These are phyloP conservation scores for Euglossa dilemma DNA, from an alignment of 1,140 invertebrate species.

Conservation along the genomic window DNA sequence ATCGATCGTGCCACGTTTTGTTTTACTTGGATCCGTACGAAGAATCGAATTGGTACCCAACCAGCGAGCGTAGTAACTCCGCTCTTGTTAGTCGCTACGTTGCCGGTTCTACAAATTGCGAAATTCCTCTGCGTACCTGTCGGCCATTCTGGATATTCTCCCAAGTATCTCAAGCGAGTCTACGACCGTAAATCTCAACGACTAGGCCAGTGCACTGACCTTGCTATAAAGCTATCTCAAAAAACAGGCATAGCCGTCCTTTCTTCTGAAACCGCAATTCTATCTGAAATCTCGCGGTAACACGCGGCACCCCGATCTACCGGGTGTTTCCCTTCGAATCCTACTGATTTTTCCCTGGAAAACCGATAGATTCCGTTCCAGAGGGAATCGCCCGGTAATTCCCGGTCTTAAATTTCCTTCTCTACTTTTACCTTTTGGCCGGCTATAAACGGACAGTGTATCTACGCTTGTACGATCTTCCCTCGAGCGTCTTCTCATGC, in stretches of 20 bases:
- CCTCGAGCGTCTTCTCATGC: background rate
- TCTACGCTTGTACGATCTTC: background rate
- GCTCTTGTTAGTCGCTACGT: slow-evolving; percentile 64
- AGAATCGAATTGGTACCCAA: slow-evolving; percentile 61
- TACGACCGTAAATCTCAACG: slow-evolving; percentile 39
- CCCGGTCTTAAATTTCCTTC: too few species aligned
- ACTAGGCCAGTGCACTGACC: slow-evolving; percentile 56
- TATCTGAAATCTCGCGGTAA: slow-evolving; percentile 3
- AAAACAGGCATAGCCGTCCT: background rate
- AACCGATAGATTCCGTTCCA: background rate
- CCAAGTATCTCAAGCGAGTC: slow-evolving; percentile 45
- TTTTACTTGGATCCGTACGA: slow-evolving; percentile 38
- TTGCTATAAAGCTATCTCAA: slow-evolving; percentile 17
- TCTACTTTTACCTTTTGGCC: background rate
- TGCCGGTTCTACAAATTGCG: slow-evolving; percentile 66
- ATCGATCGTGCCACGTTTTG: slow-evolving; percentile 43
- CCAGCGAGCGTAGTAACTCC: slow-evolving; percentile 54
- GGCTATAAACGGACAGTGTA: background rate
- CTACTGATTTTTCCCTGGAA: background rate
- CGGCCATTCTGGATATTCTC: slow-evolving; percentile 55
- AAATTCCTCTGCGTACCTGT: slow-evolving; percentile 66
- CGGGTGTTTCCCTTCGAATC: background rate
- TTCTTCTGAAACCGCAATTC: slow-evolving; percentile 14
- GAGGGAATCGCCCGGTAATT: background rate
- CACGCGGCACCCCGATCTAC: background rate